Evolutionary conservation across 2,888 invertebrate genomes (phyloP).

Genomic region (Bruchidius siliquastri): DNA sequence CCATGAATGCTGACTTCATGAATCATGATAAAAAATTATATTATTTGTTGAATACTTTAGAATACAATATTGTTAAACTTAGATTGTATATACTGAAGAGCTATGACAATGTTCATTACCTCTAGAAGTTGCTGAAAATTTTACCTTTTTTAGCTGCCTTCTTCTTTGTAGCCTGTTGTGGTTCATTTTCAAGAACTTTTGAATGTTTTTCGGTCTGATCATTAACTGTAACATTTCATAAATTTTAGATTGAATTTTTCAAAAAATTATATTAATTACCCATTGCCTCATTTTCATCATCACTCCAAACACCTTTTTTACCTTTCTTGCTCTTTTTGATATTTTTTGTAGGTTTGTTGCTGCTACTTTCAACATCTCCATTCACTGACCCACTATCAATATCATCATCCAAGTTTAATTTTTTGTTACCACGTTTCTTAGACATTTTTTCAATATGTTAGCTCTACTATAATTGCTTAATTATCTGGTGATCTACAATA

Average conservation of each 20-base stretch:
- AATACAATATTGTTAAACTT: no score
- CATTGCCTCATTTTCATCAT: slow-evolving; percentile 40
- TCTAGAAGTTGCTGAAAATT: no score
- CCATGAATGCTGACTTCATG: no score
- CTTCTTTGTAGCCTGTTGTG: slow-evolving; percentile 22
- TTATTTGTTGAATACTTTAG: no score
- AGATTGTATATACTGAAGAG: no score
- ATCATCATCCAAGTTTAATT: slow-evolving; percentile 55
- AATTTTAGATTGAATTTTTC: background rate
- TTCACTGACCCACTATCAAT: slow-evolving; percentile 39
- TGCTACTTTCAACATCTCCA: slow-evolving; percentile 43
- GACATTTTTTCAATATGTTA: background rate
- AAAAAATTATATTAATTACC: slow-evolving; percentile 16
- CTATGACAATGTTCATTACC: no score
- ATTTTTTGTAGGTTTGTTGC: slow-evolving; percentile 47
- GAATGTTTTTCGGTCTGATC: slow-evolving; percentile 32
- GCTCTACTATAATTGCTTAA: background rate
- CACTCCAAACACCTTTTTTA: slow-evolving; percentile 39
- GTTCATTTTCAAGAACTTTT: slow-evolving; percentile 33
- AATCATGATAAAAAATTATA: no score
- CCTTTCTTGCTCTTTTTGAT: slow-evolving; percentile 47
- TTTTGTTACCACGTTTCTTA: slow-evolving; percentile 47
- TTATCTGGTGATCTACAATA: background rate
- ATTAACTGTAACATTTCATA: background rate
- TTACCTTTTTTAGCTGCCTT: slow-evolving; percentile 29